These are phyloP conservation scores for Tuta absoluta DNA, from an alignment of 2,888 invertebrate genomes.

Conservation along the genomic window DNA sequence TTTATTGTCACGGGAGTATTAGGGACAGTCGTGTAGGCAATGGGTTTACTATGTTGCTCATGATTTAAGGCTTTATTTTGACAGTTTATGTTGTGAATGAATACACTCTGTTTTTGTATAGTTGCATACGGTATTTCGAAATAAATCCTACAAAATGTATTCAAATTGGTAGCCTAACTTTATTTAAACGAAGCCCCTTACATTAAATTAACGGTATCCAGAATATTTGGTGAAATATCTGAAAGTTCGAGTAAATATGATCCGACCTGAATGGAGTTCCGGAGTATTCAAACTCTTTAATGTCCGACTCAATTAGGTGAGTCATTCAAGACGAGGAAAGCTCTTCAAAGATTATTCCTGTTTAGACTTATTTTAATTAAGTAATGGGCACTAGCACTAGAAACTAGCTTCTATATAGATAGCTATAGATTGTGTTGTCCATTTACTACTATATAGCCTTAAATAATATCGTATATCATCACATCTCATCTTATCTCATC, in stretches of 20 bases:
- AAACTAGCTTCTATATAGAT: neutral
- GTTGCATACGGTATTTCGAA: too few relatives aligned
- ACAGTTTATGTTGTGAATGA: too few relatives aligned
- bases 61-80: too few relatives aligned
- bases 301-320: slow-evolving; percentile 28
- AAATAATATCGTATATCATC: too few relatives aligned
- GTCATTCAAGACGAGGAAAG: slow-evolving; percentile 26
- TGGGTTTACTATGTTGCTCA: too few relatives aligned
- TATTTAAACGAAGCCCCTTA: slow-evolving; percentile 2
- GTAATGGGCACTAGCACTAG: neutral
- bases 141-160: neutral
- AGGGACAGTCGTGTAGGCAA: too few relatives aligned
- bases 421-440: too few relatives aligned
- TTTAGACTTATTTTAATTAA: neutral
- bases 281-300: slow-evolving; percentile 29
- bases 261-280: slow-evolving; percentile 22
- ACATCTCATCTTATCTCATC: too few relatives aligned
- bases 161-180: neutral
- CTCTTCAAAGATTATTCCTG: slow-evolving; percentile 21
- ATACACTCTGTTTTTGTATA: too few relatives aligned
- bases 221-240: slow-evolving; percentile 12
- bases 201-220: slow-evolving; percentile 11
- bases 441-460: too few relatives aligned
- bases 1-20: too few relatives aligned
- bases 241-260: slow-evolving; percentile 31